These are phyloP conservation scores for Euwallacea fornicatus DNA, from an alignment of 1,140 invertebrate genomes.

Conservation along the genomic window DNA sequence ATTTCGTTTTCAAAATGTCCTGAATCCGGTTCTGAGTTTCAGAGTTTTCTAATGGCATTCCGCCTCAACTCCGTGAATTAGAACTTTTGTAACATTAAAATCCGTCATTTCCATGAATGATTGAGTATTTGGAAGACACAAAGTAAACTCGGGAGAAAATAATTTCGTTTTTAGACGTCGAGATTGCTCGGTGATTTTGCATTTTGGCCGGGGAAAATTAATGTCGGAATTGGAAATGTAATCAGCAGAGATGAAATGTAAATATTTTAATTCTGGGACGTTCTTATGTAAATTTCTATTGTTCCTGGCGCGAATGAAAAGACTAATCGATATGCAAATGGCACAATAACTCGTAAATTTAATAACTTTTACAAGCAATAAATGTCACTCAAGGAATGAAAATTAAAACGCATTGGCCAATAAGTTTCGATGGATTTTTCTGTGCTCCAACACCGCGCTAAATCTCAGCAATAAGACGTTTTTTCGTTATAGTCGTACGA, in stretches of 20 bases:
- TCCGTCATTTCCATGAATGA: conserved; percentile 54
- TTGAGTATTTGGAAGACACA: conserved; percentile 50
- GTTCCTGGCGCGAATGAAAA: conserved; percentile 17
- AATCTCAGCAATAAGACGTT: conserved; percentile 29
- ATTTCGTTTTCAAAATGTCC: no score
- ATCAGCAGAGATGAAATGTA: conserved; percentile 49
- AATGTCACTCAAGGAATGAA: conserved; percentile 37
- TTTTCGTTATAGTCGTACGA: conserved; percentile 27
- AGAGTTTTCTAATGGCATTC: conserved; percentile 27
- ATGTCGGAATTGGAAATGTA: conserved; percentile 52
- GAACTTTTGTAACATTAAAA: conserved; percentile 53
- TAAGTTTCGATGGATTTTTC: conserved; percentile 30
- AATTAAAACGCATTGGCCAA: conserved; percentile 38
- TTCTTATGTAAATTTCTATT: conserved; percentile 17
- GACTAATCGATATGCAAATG: conserved; percentile 42
- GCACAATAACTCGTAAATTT: conserved; percentile 42
- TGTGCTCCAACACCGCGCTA: conserved; percentile 5
- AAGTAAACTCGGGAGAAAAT: conserved; percentile 49
- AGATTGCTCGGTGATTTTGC: conserved; percentile 49
- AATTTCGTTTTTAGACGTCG: conserved; percentile 50
- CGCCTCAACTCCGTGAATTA: conserved; percentile 44
- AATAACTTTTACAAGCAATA: conserved; percentile 38
- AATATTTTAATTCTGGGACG: conserved; percentile 49
- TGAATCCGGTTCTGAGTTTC: conserved; percentile 12
- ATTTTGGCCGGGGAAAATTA: conserved; percentile 49